These are phyloP conservation scores for Hemicordylus capensis DNA, from an alignment of 2,113 vertebrate genomes.

Conservation along the genomic window DNA sequence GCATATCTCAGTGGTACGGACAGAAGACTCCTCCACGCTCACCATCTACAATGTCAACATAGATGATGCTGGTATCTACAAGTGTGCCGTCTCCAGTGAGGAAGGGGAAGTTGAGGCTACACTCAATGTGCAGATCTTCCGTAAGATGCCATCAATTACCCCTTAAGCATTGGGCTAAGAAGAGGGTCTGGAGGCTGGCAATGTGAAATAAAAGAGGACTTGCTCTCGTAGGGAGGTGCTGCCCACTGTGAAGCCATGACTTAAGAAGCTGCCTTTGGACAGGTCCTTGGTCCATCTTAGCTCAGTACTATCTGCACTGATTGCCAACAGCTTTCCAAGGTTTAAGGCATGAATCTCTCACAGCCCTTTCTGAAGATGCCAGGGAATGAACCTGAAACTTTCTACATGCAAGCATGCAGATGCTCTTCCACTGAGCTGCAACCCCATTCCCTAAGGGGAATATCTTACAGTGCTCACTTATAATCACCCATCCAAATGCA, in stretches of 20 bases:
- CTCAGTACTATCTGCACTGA: no score
- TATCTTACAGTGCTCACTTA: no score
- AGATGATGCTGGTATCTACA: constrained; percentile 93
- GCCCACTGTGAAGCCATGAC: background rate
- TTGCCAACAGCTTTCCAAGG: no score
- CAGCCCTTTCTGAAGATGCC: no score
- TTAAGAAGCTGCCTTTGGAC: background rate
- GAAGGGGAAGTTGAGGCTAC: constrained; percentile 89
- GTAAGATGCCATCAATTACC: constrained; percentile 73
- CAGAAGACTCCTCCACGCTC: constrained; percentile 90
- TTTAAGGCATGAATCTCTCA: no score
- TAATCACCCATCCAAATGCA: no score
- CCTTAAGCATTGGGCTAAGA: background rate
- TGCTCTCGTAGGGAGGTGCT: background rate
- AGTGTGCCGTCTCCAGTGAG: constrained; percentile 85
- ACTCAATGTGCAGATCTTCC: constrained; percentile 94
- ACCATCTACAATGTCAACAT: constrained; percentile 93
- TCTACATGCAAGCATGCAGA: no score
- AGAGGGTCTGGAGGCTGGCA: background rate
- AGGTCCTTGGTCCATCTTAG: no score
- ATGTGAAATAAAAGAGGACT: no score
- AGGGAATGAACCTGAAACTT: no score
- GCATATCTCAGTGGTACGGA: constrained; percentile 88
- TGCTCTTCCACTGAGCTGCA: no score
- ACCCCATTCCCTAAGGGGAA: no score